Evolutionary conservation across 1,140 invertebrate species (phyloP).

Genomic region (Saccostrea cuccullata): DNA sequence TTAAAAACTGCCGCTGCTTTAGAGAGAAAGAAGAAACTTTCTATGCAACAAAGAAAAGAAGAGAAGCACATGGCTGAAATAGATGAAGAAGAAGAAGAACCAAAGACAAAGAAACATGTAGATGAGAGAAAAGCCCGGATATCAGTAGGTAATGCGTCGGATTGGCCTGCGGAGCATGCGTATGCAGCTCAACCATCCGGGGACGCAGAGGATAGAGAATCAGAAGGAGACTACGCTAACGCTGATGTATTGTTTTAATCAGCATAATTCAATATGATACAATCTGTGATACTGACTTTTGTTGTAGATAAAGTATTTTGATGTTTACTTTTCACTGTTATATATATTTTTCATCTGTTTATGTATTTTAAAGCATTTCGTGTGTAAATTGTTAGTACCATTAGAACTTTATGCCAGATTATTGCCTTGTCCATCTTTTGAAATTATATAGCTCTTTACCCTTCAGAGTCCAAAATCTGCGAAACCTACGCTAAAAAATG

Average conservation of each 20-base stretch:
- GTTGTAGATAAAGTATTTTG: no score
- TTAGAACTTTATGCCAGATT: no score
- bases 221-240: background rate
- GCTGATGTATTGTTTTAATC: conserved; percentile 2
- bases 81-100: background rate
- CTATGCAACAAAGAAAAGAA: conserved; percentile 1
- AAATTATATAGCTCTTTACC: no score
- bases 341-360: no score
- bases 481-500: no score
- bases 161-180: background rate
- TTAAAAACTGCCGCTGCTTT: conserved; percentile 14
- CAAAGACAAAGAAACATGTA: background rate
- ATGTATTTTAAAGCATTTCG: no score
- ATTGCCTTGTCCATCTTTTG: no score
- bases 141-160: background rate
- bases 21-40: conserved; percentile 24
- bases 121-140: conserved; percentile 18
- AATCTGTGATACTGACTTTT: background rate
- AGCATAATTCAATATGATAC: background rate
- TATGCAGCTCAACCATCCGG: background rate
- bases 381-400: no score
- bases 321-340: no score
- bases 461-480: no score
- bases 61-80: background rate
- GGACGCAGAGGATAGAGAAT: background rate